A percentile compares a stretch with the other conserved stretches of the same genome.
phyloP scores from a whole-genome alignment of 2,888 invertebrate species.

The Julus scandinavius region DNA sequence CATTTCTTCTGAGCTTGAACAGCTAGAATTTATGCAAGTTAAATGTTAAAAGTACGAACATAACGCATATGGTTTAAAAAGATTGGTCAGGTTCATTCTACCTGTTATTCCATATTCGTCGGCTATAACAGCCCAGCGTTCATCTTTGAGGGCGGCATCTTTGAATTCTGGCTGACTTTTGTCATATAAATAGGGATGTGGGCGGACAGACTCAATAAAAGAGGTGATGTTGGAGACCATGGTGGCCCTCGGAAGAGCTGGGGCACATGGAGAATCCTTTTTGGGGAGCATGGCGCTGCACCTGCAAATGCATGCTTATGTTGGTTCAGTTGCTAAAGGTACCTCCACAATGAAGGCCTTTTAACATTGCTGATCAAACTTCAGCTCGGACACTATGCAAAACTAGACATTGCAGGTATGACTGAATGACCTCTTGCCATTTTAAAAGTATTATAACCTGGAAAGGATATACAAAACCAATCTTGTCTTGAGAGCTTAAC shows the following conservation, averaged over 20 bases:
- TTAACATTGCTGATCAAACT: background rate
- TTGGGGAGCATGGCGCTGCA: slow-evolving; percentile 2
- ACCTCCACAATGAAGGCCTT: background rate
- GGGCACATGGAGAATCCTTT: slow-evolving; percentile 45
- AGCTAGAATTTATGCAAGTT: background rate
- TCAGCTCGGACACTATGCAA: background rate
- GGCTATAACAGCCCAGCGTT: slow-evolving; percentile 22
- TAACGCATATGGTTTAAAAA: background rate
- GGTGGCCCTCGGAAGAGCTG: slow-evolving; percentile 40
- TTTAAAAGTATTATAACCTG: background rate
- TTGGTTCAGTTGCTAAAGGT: background rate
- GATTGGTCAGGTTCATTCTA: background rate
- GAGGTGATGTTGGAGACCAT: slow-evolving; percentile 40
- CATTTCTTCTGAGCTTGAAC: slow-evolving; percentile 17
- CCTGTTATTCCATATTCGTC: slow-evolving; percentile 36
- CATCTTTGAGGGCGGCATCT: slow-evolving; percentile 37
- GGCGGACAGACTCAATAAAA: slow-evolving; percentile 30
- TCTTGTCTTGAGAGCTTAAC: no score
- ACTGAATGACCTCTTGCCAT: background rate
- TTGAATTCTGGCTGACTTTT: slow-evolving; percentile 43
- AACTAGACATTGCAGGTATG: background rate
- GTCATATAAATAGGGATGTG: slow-evolving; percentile 39
- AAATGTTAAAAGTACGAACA: background rate
- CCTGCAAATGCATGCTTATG: background rate
- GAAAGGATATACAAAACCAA: background rate